Evolutionary conservation across 2,888 invertebrate species (phyloP).

Genomic region (Nomada ferruginata): DNA sequence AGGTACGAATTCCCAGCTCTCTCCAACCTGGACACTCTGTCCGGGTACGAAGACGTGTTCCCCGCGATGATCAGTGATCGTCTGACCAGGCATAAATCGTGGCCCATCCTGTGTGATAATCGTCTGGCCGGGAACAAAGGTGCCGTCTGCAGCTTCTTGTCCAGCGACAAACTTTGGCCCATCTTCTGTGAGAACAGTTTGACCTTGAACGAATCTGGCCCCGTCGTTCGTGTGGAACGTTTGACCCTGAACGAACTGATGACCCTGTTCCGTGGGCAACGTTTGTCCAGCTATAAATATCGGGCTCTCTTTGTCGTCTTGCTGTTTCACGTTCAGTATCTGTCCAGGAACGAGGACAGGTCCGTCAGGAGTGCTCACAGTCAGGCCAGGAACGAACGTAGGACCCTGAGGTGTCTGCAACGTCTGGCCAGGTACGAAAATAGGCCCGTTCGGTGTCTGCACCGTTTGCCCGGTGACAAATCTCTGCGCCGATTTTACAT

Average conservation of each 20-base stretch:
- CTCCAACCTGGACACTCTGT: conserved; percentile 86
- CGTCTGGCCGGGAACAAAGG: conserved; percentile 82
- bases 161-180: conserved; percentile 88
- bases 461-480: conserved; percentile 91
- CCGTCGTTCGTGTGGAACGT: conserved; percentile 86
- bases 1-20: conserved; percentile 88
- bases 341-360: conserved; percentile 91
- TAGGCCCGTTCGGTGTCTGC: conserved; percentile 88
- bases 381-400: conserved; percentile 90
- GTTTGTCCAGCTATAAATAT: conserved; percentile 90
- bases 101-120: conserved; percentile 82
- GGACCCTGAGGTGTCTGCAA: conserved; percentile 89
- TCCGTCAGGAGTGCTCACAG: conserved; percentile 88
- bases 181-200: conserved; percentile 87
- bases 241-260: conserved; percentile 88
- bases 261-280: conserved; percentile 86
- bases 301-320: conserved; percentile 85
- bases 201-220: conserved; percentile 87
- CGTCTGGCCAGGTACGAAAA: conserved; percentile 92
- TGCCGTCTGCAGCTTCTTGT: conserved; percentile 84
- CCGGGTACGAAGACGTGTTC: conserved; percentile 87
- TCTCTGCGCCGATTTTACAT: conserved; percentile 88
- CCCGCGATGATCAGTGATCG: conserved; percentile 86
- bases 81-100: conserved; percentile 88
- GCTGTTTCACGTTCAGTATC: conserved; percentile 85